These are phyloP conservation scores for Notothenia rossii DNA, from an alignment of 2,113 vertebrate genomes.

Conservation along the genomic window DNA sequence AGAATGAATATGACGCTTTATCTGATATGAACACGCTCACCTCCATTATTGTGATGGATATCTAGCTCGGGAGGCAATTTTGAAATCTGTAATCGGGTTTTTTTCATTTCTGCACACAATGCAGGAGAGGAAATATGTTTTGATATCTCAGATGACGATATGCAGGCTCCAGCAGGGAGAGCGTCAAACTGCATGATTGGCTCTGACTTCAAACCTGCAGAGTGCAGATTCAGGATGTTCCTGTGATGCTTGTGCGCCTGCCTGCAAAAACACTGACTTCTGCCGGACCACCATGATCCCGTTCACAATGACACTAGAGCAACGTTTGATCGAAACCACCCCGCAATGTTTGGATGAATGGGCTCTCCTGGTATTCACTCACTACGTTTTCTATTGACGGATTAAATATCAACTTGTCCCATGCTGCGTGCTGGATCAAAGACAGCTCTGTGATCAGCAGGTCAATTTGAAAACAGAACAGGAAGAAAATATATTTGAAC, in stretches of 20 bases:
- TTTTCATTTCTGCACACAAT: slow-evolving; percentile 16
- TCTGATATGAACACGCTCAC: slow-evolving; percentile 32
- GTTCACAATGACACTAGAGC: slow-evolving; percentile 22
- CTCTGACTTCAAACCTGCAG: slow-evolving; percentile 8
- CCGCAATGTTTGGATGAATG: neutral
- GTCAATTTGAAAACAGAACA: slow-evolving; percentile 12
- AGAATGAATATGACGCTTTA: slow-evolving; percentile 41
- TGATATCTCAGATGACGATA: neutral
- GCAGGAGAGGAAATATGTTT: slow-evolving; percentile 5
- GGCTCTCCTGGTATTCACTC: slow-evolving; percentile 32
- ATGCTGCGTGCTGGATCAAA: slow-evolving; percentile 40
- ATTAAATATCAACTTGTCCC: slow-evolving; percentile 26
- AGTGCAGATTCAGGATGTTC: slow-evolving; percentile 35
- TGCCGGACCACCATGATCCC: slow-evolving; percentile 31
- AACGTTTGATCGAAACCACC: slow-evolving; percentile 45
- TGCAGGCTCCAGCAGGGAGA: slow-evolving; percentile 19
- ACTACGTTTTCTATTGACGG: slow-evolving; percentile 4
- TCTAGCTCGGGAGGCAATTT: slow-evolving; percentile 39
- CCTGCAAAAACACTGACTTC: slow-evolving; percentile 57
- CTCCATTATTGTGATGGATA: slow-evolving; percentile 46
- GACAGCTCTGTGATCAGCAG: slow-evolving; percentile 6
- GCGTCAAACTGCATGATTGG: slow-evolving; percentile 15
- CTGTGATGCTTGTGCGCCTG: slow-evolving; percentile 49
- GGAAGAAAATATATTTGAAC: slow-evolving; percentile 32
- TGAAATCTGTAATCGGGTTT: neutral